Evolutionary conservation across 1,140 invertebrate genomes (phyloP).

Genomic region (Halictus rubicundus): DNA sequence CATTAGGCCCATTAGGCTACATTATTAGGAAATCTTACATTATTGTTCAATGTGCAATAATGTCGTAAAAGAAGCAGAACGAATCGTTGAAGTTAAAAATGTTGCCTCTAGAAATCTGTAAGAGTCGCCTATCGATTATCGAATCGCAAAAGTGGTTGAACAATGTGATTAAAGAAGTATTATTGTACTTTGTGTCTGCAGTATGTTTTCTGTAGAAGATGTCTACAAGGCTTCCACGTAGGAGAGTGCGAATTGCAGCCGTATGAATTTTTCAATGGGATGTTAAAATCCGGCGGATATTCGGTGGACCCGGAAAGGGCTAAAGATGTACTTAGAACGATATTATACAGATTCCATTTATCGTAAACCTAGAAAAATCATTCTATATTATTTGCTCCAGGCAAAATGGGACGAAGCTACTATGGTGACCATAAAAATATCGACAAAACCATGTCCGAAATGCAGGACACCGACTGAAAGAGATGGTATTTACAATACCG

Average conservation of each 20-base stretch:
- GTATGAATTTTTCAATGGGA: constrained; percentile 69
- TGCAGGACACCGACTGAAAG: constrained; percentile 93
- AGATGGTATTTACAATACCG: constrained; percentile 82
- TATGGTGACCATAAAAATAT: constrained; percentile 88
- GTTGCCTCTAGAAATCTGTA: too few species aligned
- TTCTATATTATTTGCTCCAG: constrained; percentile 70
- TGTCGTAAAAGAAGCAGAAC: too few species aligned
- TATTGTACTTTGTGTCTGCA: constrained; percentile 63
- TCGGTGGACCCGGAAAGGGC: constrained; percentile 83
- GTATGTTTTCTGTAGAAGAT: constrained; percentile 91
- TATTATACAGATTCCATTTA: constrained; percentile 53
- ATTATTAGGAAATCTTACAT: too few species aligned
- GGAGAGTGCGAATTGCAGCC: constrained; percentile 84
- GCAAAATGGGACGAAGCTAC: constrained; percentile 90
- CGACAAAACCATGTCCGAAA: constrained; percentile 93
- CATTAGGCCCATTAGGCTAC: too few species aligned
- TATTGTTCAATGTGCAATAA: too few species aligned
- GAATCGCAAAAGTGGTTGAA: too few species aligned
- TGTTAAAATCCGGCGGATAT: constrained; percentile 79
- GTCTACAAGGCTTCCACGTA: constrained; percentile 90
- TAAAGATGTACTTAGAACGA: constrained; percentile 75
- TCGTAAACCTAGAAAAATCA: neutral
- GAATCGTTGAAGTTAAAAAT: too few species aligned
- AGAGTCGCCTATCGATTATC: too few species aligned
- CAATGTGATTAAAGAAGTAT: too few species aligned